Evolutionary conservation across 37 sponge, comb jelly and placozoan species (phyloP), one percentile per base, ranked within the genome.

Genomic region (Dysidea cf. avara): DNA sequence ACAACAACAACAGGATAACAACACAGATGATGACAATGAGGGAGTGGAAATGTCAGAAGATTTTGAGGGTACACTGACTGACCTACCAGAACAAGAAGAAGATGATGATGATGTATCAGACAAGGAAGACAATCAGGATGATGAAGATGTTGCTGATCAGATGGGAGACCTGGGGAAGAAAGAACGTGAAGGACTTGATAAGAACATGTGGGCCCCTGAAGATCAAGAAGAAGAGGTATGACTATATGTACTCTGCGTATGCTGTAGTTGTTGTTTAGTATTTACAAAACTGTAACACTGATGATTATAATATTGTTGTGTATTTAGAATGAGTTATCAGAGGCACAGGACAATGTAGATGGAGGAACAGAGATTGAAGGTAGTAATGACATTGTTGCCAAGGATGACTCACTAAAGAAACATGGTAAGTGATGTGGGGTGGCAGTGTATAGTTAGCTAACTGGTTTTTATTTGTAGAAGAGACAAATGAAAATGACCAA

Each of bases 181-280:
- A 18, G 31, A 61, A 38, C 54, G 43, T 24, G 87, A 91, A 11
- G 30, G 70, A 17, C 48, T 92, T 21, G 90, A 92, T 60, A 81
- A 76, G 61, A 69, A 83, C 57, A 88, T 92, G 77, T 92, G 93
- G 93, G 93, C 80, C 36, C 84, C 89, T 17, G 82, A 83, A 32
- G 83, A 83, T 0, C 30, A 79, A 16, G 75, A 74, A 9, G 68
- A 72, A 12, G 28, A 74, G 59, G 61, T 52, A 40, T 22, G 47
- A 36, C 9, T 7, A 18, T 59, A 58, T 38, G 39, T 64, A 7
- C 21, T 18, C 32, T 3, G 17, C 46, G 24, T 52, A 36, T 71
- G 21, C 50, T 28, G n/a, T 56, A 18, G 22, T 13, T 49, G 3
- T 5, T 48, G 47, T 68, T 43, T 18, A 17, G n/a, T n/a, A n/a